These are phyloP conservation scores for Hemiscyllium ocellatum DNA, from an alignment of 2,113 vertebrate genomes.

Conservation along the genomic window DNA sequence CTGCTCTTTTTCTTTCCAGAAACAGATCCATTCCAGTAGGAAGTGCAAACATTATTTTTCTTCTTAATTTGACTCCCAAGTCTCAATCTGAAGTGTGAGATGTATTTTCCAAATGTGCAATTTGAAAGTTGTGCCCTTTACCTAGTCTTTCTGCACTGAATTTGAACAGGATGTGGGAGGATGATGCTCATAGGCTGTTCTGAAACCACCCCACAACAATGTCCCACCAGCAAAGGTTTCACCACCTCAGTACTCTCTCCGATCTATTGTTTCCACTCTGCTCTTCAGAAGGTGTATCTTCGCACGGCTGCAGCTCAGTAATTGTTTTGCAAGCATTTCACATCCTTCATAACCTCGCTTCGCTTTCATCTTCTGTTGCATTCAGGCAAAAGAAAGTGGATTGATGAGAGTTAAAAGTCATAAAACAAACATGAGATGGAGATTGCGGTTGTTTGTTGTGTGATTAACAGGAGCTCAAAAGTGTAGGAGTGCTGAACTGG, in stretches of 20 bases:
- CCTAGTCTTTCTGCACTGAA: not conserved
- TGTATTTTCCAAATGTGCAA: not conserved
- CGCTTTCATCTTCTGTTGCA: not conserved
- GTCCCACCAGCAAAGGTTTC: not conserved
- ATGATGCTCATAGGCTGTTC: not conserved
- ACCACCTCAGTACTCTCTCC: not conserved
- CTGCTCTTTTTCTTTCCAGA: not conserved
- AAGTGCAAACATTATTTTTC: not conserved
- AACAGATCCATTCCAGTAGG: not conserved
- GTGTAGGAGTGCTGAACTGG: not conserved
- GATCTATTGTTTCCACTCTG: not conserved
- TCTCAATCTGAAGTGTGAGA: not conserved
- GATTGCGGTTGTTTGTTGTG: not conserved
- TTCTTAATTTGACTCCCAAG: not conserved
- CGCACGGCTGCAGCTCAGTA: not conserved
- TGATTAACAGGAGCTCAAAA: not conserved
- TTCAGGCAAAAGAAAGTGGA: not conserved
- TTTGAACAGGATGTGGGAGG: conserved; percentile 28
- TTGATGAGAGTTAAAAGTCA: not conserved
- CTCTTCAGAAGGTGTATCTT: not conserved
- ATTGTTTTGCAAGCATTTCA: not conserved
- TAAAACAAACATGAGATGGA: too few species aligned
- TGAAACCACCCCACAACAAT: not conserved
- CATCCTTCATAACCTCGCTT: not conserved
- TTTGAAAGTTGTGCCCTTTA: not conserved